Evolutionary conservation across 2,797 vertebrate species (phyloP), one percentile per base, ranked within the genome.

Genomic region (Galagoides demidoff): DNA sequence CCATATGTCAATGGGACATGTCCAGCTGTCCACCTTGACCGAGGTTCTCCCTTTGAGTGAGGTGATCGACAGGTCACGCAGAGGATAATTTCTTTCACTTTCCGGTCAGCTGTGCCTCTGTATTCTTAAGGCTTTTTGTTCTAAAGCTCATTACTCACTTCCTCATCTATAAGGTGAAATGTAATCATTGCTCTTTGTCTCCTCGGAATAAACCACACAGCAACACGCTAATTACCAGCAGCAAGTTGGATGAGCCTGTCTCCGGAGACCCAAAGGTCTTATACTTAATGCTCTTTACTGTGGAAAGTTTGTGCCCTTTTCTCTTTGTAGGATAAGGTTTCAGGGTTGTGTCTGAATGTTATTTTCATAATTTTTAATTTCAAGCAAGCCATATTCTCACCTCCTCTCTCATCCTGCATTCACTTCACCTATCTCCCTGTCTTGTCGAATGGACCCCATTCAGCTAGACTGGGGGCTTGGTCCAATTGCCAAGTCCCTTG

Each of bases 131-230:
- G 63, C 61, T 82, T 89, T 74, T 52, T 74, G 22, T 34, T 59
- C 45, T 20, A 27, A 37, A 25, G 27, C 64, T 90, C 90, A 63
- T 66, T 71, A 70, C 43, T 49, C 74, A 37, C 20, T 55, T 79
- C n/a, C 49, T 90, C 25, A 29, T 79, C 39, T 85, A 16, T 39
- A 70, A 93, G 73, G 74, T 68, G 89, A 90, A 73, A 66, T 71
- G 63, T 14, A 79, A 66, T 61, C 77, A 27, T 14, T 63, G 77
- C 85, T 66, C 52, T 85, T 92, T 77, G 17, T 95, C 74, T 95
- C 81, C 2, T 43, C 31, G 49, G 89, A 61, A 93, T 63, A 79
- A 85, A 81, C 82, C 7, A 43, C 64, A 73, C 34, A 31, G 78
- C 64, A 83, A 59, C n/a, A 57, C 5, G 27, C 79, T 70, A 14